Evolutionary conservation across 2,888 invertebrate genomes (phyloP).

Genomic region (Zootermopsis nevadensis): DNA sequence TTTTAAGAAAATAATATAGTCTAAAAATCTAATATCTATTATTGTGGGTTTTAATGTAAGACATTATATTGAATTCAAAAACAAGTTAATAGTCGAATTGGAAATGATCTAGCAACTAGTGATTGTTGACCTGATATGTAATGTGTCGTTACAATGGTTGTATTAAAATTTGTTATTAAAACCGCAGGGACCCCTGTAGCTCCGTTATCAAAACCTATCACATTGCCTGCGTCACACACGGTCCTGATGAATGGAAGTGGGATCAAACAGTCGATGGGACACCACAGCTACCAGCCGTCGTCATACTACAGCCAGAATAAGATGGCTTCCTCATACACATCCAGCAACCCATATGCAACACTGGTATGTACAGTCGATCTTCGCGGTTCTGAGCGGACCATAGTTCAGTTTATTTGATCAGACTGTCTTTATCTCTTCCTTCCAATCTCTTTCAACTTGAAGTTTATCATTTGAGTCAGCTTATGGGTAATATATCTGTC

Average conservation of each 20-base stretch:
- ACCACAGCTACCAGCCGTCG: constrained; percentile 75
- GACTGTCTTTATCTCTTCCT: too few relatives aligned
- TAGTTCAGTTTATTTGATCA: background rate
- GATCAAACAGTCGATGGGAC: constrained; percentile 76
- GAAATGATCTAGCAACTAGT: too few relatives aligned
- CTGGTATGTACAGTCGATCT: constrained; percentile 53
- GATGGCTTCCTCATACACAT: constrained; percentile 37
- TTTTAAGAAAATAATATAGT: too few relatives aligned
- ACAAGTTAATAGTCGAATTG: too few relatives aligned
- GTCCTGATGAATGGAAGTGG: constrained; percentile 74
- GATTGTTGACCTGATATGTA: too few relatives aligned
- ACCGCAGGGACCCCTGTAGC: constrained; percentile 55
- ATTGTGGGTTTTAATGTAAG: too few relatives aligned
- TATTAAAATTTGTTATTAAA: background rate
- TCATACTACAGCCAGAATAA: constrained; percentile 60
- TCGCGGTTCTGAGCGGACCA: background rate
- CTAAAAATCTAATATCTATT: too few relatives aligned
- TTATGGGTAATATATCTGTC: too few relatives aligned
- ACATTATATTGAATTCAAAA: too few relatives aligned
- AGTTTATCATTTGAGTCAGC: too few relatives aligned
- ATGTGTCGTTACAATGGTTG: background rate
- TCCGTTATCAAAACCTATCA: constrained; percentile 72
- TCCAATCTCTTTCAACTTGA: too few relatives aligned
- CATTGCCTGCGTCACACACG: constrained; percentile 83
- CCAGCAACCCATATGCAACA: constrained; percentile 55